Percentiles rank a stretch among this genome's conserved stretches.
phyloP scores from a whole-genome alignment of 2,797 vertebrate genomes.

The Etheostoma nigrum region DNA sequence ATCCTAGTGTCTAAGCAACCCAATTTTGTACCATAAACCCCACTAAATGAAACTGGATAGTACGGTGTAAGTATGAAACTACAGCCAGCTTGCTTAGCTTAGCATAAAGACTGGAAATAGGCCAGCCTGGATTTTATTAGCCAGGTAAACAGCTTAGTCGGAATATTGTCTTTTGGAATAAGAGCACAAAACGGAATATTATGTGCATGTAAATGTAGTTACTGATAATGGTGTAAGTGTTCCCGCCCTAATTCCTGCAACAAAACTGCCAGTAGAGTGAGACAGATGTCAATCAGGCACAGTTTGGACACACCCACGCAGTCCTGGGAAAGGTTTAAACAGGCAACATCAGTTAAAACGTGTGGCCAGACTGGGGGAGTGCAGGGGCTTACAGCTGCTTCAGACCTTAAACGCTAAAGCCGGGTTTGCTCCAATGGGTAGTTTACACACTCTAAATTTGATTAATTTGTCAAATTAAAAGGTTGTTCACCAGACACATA shows the following conservation, averaged over 20 bases:
- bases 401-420: not conserved
- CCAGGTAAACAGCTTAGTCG: no score
- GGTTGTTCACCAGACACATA: not conserved
- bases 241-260: not conserved
- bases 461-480: slow-evolving; percentile 23
- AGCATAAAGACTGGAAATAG: not conserved
- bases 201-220: no score
- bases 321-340: slow-evolving; percentile 13
- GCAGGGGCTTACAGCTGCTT: not conserved
- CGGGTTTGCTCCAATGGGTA: not conserved
- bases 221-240: not conserved
- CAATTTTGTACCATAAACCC: not conserved
- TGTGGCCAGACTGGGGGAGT: slow-evolving; percentile 1
- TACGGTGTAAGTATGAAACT: no score
- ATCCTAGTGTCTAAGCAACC: not conserved
- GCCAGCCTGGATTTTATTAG: no score
- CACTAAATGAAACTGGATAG: not conserved
- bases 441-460: slow-evolving; percentile 4
- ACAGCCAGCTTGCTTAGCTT: slow-evolving; percentile 1
- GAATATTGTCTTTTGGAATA: no score
- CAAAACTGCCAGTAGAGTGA: not conserved
- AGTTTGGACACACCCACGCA: not conserved
- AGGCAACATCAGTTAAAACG: not conserved
- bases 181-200: no score
- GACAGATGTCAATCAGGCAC: slow-evolving; percentile 1